Evolutionary conservation across 2,113 vertebrate genomes (phyloP).

Genomic region (Silurus glanis): DNA sequence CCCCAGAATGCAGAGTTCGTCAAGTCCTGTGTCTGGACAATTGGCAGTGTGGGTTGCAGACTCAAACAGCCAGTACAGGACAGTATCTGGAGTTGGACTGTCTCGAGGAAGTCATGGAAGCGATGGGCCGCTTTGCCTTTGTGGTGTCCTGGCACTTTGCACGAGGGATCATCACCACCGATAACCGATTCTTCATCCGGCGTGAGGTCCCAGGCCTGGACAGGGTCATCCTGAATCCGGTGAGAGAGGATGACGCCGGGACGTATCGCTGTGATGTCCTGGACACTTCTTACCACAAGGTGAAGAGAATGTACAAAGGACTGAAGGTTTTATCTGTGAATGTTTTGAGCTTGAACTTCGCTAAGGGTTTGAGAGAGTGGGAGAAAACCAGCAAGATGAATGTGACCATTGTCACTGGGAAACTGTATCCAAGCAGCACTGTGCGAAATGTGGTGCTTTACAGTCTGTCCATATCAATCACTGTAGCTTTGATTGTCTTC

Average conservation of each 20-base stretch:
- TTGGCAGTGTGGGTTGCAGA: constrained; percentile 80
- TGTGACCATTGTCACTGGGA: not conserved
- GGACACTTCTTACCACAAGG: constrained; percentile 55
- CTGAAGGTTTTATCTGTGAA: constrained; percentile 72
- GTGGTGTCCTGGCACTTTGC: constrained; percentile 78
- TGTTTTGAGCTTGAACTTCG: constrained; percentile 74
- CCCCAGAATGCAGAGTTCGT: constrained; percentile 57
- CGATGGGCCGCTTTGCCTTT: constrained; percentile 63
- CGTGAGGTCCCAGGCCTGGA: constrained; percentile 52
- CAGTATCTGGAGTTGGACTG: constrained; percentile 73
- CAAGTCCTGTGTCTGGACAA: constrained; percentile 68
- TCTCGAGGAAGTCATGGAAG: constrained; percentile 61
- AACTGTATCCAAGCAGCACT: constrained; percentile 31
- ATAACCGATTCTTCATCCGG: constrained; percentile 72
- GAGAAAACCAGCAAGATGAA: constrained; percentile 25
- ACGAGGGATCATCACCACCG: constrained; percentile 77
- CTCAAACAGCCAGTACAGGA: constrained; percentile 66
- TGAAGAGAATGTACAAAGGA: constrained; percentile 83
- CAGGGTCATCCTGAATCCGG: constrained; percentile 64
- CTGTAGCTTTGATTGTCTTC: constrained; percentile 11
- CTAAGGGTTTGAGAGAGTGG: constrained; percentile 52
- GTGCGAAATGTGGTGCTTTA: constrained; percentile 38
- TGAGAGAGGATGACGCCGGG: constrained; percentile 75
- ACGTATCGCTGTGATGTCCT: constrained; percentile 86
- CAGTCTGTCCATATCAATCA: constrained; percentile 41